phyloP scores from a whole-genome alignment of 2,888 invertebrate genomes.

The Temnothorax ravouxi region DNA sequence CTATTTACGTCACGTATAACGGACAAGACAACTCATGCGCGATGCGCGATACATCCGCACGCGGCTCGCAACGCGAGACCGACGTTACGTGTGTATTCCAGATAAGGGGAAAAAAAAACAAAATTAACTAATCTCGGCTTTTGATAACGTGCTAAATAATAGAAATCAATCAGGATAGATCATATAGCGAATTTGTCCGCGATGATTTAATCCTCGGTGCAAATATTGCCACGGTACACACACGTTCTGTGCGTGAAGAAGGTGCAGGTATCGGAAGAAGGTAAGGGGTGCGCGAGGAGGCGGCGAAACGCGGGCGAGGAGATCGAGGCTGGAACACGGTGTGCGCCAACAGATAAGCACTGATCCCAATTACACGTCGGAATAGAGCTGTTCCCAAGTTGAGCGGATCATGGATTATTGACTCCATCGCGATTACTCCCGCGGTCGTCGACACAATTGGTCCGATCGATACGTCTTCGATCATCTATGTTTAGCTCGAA shows the following conservation, averaged over 20 bases:
- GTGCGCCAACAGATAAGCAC: slow-evolving; percentile 84
- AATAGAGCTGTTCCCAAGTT: slow-evolving; percentile 79
- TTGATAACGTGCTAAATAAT: background rate
- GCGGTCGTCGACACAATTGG: slow-evolving; percentile 70
- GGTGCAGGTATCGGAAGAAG: slow-evolving; percentile 53
- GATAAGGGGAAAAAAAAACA: too few species aligned
- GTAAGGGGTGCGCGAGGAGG: slow-evolving; percentile 58
- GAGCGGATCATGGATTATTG: slow-evolving; percentile 85
- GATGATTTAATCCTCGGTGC: slow-evolving; percentile 43
- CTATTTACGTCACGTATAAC: slow-evolving; percentile 31
- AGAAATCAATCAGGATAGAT: slow-evolving; percentile 23
- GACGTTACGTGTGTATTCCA: background rate
- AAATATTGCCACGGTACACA: slow-evolving; percentile 63
- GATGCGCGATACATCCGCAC: background rate
- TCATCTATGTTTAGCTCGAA: slow-evolving; percentile 48
- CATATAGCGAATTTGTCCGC: slow-evolving; percentile 40
- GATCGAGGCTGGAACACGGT: slow-evolving; percentile 74
- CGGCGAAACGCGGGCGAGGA: slow-evolving; percentile 48
- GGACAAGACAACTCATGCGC: slow-evolving; percentile 1
- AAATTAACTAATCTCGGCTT: background rate
- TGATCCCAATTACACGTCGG: slow-evolving; percentile 85
- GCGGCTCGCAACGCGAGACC: background rate
- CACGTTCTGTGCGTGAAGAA: slow-evolving; percentile 62
- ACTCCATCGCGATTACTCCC: slow-evolving; percentile 80
- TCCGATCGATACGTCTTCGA: slow-evolving; percentile 72